Evolutionary conservation across 1,140 invertebrate genomes (phyloP).

Genomic region (Oreohelix idahoensis): DNA sequence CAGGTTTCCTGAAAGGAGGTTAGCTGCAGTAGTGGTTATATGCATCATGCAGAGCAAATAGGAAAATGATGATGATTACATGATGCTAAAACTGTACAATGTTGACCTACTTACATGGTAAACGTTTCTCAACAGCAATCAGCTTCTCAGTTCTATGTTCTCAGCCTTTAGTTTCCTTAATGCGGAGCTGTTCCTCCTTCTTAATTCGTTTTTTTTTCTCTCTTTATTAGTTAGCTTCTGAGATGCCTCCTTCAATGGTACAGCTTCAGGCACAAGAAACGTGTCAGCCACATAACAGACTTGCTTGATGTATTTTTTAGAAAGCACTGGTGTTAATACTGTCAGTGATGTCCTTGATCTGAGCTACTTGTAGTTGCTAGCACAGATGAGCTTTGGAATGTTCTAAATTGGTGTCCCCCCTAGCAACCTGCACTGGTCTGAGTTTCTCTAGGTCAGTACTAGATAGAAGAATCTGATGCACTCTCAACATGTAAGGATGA

Average conservation of each 20-base stretch:
- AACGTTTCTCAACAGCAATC: conserved; percentile 51
- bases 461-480: not conserved
- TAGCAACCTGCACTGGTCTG: not conserved
- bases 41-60: too few species aligned
- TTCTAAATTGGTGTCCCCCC: not conserved
- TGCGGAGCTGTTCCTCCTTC: conserved; percentile 54
- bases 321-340: not conserved
- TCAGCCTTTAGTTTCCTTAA: conserved; percentile 52
- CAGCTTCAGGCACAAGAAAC: not conserved
- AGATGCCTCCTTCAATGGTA: not conserved
- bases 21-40: too few species aligned
- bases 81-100: too few species aligned
- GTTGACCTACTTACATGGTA: conserved; percentile 40
- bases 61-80: too few species aligned
- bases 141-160: conserved; percentile 66
- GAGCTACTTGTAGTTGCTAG: not conserved
- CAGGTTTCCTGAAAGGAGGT: too few species aligned
- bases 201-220: conserved; percentile 38
- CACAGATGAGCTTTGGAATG: not conserved
- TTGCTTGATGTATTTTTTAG: not conserved
- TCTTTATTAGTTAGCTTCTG: not conserved
- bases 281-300: not conserved
- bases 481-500: not conserved
- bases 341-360: not conserved
- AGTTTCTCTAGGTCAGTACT: not conserved